A percentile compares a stretch with the other conserved stretches of the same genome.
Conservation (phyloP, 2,797 vertebrate genomes). For the Acrossocheilus wenchowensis region DNA sequence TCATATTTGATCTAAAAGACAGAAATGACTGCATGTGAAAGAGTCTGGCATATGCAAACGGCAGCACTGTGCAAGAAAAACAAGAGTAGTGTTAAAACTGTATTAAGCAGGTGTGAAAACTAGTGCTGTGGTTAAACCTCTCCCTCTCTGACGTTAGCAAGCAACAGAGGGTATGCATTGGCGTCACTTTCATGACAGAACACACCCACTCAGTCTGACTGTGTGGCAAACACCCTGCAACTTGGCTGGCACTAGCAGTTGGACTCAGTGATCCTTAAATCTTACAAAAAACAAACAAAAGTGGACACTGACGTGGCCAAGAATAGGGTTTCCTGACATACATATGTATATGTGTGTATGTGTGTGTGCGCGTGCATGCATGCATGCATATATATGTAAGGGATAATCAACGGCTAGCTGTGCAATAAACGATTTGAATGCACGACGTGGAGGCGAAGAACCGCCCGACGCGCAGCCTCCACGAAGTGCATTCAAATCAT, state of each 20-base stretch:
- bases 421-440: too few relatives aligned
- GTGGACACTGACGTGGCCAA: neutral
- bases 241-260: neutral
- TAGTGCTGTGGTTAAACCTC: conserved; percentile 5
- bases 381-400: too few relatives aligned
- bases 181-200: neutral
- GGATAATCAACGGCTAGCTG: too few relatives aligned
- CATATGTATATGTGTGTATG: too few relatives aligned
- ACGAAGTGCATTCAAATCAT: too few relatives aligned
- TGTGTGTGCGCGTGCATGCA: too few relatives aligned
- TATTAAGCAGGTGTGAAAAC: neutral
- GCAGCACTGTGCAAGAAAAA: conserved; percentile 18
- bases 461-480: too few relatives aligned
- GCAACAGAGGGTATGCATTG: neutral
- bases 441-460: too few relatives aligned
- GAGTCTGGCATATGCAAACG: conserved; percentile 27
- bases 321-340: neutral
- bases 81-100: conserved; percentile 12
- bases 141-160: neutral
- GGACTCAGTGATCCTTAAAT: neutral
- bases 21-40: conserved; percentile 63
- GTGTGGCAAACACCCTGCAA: neutral
- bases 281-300: neutral
- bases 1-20: conserved; percentile 88
- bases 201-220: neutral